A percentile compares a stretch with the other conserved stretches of the same genome.
phyloP scores from a whole-genome alignment of 2,888 invertebrate species.

The Archaeoteleia sp. region DNA sequence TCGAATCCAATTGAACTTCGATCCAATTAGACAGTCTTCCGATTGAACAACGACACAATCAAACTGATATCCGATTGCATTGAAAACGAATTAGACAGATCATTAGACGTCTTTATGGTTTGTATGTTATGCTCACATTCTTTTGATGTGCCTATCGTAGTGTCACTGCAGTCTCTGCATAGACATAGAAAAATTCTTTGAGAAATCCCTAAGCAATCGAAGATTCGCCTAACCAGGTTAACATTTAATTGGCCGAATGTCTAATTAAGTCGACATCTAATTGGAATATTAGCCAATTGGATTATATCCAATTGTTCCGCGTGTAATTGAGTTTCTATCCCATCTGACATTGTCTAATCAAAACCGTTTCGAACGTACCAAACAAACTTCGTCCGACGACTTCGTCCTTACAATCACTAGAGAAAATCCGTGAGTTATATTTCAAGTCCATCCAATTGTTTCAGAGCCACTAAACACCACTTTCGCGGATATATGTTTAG shows the following conservation, averaged over 20 bases:
- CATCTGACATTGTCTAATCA: constrained; percentile 32
- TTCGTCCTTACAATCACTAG: background rate
- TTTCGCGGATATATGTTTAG: constrained; percentile 4
- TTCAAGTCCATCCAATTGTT: constrained; percentile 35
- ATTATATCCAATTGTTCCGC: constrained; percentile 18
- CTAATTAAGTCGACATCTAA: constrained; percentile 24
- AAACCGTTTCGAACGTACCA: constrained; percentile 17
- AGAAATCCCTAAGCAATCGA: no score
- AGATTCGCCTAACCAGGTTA: constrained; percentile 1
- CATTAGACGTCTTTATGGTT: constrained; percentile 2
- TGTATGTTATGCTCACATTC: no score
- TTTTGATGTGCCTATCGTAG: constrained; percentile 1
- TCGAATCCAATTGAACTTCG: no score
- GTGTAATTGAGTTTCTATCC: constrained; percentile 33
- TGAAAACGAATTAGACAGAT: constrained; percentile 5
- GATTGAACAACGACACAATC: constrained; percentile 7
- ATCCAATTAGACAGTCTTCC: constrained; percentile 1
- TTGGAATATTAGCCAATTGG: constrained; percentile 28
- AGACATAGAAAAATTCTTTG: no score
- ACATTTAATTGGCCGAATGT: constrained; percentile 17
- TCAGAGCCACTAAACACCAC: constrained; percentile 24
- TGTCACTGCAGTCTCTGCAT: no score
- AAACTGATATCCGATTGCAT: constrained; percentile 8
- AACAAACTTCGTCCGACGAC: constrained; percentile 8
- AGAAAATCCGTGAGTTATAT: constrained; percentile 23